A percentile compares a stretch with the other conserved stretches of the same genome.
phyloP scores from a whole-genome alignment of 2,113 vertebrate genomes.

The Arenaria interpres region DNA sequence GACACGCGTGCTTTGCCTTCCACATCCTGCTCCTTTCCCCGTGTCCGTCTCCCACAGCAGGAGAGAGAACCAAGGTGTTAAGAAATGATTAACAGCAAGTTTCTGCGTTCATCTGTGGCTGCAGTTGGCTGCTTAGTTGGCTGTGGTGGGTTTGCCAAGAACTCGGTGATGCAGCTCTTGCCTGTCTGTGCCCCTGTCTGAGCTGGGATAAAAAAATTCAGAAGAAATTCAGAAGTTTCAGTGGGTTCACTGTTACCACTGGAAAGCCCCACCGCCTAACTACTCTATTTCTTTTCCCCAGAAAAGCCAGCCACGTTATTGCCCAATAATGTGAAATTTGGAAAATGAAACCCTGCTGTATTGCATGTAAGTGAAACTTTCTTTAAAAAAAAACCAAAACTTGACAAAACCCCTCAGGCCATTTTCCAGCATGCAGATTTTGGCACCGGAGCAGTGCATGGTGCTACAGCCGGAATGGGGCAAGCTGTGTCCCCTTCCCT shows the following conservation, averaged over 20 bases:
- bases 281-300: not conserved
- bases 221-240: not conserved
- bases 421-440: not conserved
- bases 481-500: not conserved
- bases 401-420: too few species aligned
- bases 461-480: fast-evolving
- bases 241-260: not conserved
- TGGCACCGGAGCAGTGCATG: fast-evolving
- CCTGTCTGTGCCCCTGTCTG: fast-evolving
- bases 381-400: not conserved
- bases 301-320: not conserved
- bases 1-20: not conserved
- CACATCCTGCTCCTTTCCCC: fast-evolving
- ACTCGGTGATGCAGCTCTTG: fast-evolving
- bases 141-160: not conserved
- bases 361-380: not conserved
- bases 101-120: not conserved
- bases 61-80: not conserved
- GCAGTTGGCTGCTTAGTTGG: not conserved
- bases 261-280: not conserved
- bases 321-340: not conserved
- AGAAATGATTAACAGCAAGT: not conserved
- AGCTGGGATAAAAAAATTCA: not conserved
- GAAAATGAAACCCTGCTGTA: not conserved
- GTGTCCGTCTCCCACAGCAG: not conserved